Base-by-base conservation (phyloP, 1,140 invertebrate genomes). In the Drosophila navojoa region DNA sequence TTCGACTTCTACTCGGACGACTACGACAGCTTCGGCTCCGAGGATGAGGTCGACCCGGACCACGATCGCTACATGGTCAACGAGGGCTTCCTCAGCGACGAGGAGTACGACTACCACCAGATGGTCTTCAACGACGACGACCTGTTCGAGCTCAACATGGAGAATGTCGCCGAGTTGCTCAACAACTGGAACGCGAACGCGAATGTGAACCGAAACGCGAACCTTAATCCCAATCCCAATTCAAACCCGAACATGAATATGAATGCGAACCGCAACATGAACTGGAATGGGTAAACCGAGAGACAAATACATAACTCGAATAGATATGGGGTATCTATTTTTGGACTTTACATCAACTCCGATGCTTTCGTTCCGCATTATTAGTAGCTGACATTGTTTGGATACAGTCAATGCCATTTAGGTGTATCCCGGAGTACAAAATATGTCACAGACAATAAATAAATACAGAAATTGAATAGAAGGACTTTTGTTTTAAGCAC, bases 51-150 rank as follows among this genome's bases (percentile, higher is more conserved):
- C 0, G 61, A 64, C 47, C 52, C 53, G 2, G 25, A 52, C 27
- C 44, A 40, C 11, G 68, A 76, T 76, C 70, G 38, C 2, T 72
- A 59, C 5, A 44, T 45, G 35, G 44, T 10, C 5, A 47, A 72
- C 5, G 38, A 27, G 10, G 70, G 62, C 0, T 58, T 72, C 15
- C 19, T 72, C 7, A 72, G 62, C 29, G 64, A 66, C n/a, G 42
- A 60, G 0, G 68, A 71, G n/a, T 25, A 25, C n/a, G 47, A 59
- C 1, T 13, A 44, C 16, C 22, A 44, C 25, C 29, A 50, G 13
- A 15, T 32, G 25, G 1, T n/a, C 4, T 63, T 49, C 32, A 5
- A 52, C 11, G 54, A 66, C n/a, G 57, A 67, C 15, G 52, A 40
- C 45, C 13, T 54, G 11, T 52, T 52, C 1, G 11, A 19, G 38